Evolutionary conservation across 2,113 vertebrate genomes (phyloP).

Genomic region (Alosa alosa): DNA sequence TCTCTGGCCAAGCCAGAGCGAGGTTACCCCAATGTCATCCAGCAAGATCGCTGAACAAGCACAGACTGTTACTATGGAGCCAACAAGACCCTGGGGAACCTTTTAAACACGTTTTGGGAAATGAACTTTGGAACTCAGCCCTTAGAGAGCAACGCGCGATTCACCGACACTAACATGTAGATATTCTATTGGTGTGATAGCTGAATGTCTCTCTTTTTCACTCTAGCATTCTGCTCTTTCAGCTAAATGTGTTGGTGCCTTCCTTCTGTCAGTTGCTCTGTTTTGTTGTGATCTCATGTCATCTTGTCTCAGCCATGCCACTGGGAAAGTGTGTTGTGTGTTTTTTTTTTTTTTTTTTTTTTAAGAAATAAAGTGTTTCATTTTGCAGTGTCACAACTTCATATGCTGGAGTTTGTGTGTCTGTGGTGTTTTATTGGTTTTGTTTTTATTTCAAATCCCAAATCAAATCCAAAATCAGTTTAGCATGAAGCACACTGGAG

Average conservation of each 20-base stretch:
- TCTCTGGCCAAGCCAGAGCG: constrained; percentile 48
- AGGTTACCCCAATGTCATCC: constrained; percentile 41
- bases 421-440: background rate
- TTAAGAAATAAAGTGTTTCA: constrained; percentile 57
- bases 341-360: constrained; percentile 59
- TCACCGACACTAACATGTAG: constrained; percentile 29
- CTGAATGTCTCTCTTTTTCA: constrained; percentile 38
- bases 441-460: too few species aligned
- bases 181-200: constrained; percentile 23
- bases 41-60: constrained; percentile 34
- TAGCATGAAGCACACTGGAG: background rate
- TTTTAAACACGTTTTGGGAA: background rate
- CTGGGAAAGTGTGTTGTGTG: constrained; percentile 44
- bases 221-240: constrained; percentile 23
- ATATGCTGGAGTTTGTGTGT: background rate
- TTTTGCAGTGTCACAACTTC: constrained; percentile 40
- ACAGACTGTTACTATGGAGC: constrained; percentile 56
- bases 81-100: background rate
- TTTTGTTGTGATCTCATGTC: constrained; percentile 41
- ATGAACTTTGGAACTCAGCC: constrained; percentile 1
- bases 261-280: constrained; percentile 35
- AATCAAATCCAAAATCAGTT: background rate
- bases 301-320: background rate
- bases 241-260: constrained; percentile 47
- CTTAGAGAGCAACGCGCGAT: background rate